Evolutionary conservation across 2,113 vertebrate genomes (phyloP), one percentile per base, ranked within the genome.

Genomic region (Pogona vitticeps): DNA sequence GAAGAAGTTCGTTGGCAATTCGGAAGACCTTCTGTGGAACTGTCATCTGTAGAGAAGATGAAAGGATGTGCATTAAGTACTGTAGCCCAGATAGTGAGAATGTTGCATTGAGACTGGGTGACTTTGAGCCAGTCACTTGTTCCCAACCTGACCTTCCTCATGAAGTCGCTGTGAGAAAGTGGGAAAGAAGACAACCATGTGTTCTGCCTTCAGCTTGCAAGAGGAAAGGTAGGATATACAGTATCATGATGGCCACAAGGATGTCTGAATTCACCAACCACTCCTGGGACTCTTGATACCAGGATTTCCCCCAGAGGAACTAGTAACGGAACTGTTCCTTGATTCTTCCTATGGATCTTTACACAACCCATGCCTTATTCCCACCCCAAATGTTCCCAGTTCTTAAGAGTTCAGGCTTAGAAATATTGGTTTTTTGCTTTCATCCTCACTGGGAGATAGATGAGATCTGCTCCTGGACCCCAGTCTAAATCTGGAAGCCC

Each of bases 1-100:
- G 97, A 36, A 98, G 97, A 65, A 98, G 97, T 92, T 98, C 98
- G 0, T 98, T 98, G 82, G 98, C 98, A 21, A 98, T 98, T 94
- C 98, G 98, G 93, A 98, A 98, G 38, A 98, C 97, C 72, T 98
- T 97, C 95, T 98, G 98, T 65, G 97, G 97, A 76, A 98, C 95
- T 0, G 97, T 98, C 89, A 98, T 87, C 85, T 87, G 78, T 98
- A 98, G 92, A 36, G 90, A 87, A 80, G 56, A 91, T 72, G 26
- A 94, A 88, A 82, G 67, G 18, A 42, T 87, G 68, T 83, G n/a
- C 36, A 38, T 52, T 36, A 65, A 76, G 46, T 56, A 1, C 1
- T 36, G 33, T 52, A 10, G 46, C 10, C 46, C 46, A 52, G 46
- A 52, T 5, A 10, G 46, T 6, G 46, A 52, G 46, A 52, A 10